Base-by-base conservation (phyloP, 1,140 invertebrate species). In the Glossosoma conforme region DNA sequence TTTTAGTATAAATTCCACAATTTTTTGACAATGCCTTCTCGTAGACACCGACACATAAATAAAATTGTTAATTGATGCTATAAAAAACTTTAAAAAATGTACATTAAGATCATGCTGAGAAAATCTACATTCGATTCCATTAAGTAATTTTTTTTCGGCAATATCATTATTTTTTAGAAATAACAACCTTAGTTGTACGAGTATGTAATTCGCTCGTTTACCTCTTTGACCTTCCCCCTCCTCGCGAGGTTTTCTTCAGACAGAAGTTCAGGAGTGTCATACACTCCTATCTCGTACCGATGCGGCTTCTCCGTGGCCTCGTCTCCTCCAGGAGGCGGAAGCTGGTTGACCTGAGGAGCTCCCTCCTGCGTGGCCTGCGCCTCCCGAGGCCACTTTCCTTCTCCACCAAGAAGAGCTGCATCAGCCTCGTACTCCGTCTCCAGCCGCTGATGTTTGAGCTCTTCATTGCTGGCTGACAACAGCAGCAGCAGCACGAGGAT, bases 211-310 rank as follows among this genome's bases (percentile, higher is more conserved):
- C 10, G 32, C 28, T 17, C 6, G n/a, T 30, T 49, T 55, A 64
- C 62, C 64, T 66, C 58, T 55, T 63, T 63, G 17, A 64, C 58
- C 46, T 62, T 63, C 5, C 60, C 50, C 38, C 59, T 45, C 44
- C 52, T 58, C 8, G 18, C 24, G 13, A 48, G n/a, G 41, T 44
- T 49, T 42, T 47, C 48, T 20, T 50, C 44, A 9, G 46, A 45
- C 21, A 53, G 19, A 33, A 42, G 18, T 1, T 45, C 46, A 3
- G 10, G 15, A 22, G n/a, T 17, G 28, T 56, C 54, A 33, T 45
- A 24, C 13, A 10, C 13, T 2, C 10, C 1, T 10, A 56, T 14
- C 21, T 45, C 37, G 24, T 32, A 56, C 2, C 8, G 8, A 17
- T 11, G 10, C 1, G 24, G n/a, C 17, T 38, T 52, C 13, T 35